Evolutionary conservation across 2,797 vertebrate genomes (phyloP).

Genomic region (Peromyscus nudipes): DNA sequence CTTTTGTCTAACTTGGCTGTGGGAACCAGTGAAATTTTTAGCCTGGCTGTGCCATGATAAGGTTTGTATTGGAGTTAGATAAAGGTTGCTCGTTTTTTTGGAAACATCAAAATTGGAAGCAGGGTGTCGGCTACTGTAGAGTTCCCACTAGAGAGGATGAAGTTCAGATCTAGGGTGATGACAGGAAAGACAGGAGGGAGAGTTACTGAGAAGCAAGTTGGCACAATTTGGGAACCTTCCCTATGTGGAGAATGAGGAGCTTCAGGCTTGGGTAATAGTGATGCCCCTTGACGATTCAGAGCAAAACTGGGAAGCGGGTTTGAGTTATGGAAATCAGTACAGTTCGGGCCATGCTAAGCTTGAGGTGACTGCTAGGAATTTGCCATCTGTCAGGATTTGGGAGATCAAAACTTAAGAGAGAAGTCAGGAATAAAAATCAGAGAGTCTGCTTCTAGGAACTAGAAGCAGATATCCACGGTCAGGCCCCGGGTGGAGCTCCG

Average conservation of each 20-base stretch:
- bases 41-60: not conserved
- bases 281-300: conserved; percentile 7
- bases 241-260: conserved; percentile 24
- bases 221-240: conserved; percentile 23
- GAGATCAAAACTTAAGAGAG: conserved; percentile 17
- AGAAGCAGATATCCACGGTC: too few species aligned
- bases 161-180: conserved; percentile 11
- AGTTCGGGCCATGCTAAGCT: conserved; percentile 7
- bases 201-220: conserved; percentile 40
- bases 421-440: too few species aligned
- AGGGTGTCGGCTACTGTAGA: not conserved
- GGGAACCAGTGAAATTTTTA: conserved; percentile 30
- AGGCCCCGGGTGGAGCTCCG: too few species aligned
- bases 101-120: not conserved
- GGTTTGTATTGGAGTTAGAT: not conserved
- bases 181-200: not conserved
- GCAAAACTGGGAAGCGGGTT: conserved; percentile 21
- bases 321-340: not conserved
- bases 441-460: too few species aligned
- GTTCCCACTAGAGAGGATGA: not conserved
- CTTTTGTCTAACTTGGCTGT: conserved; percentile 23
- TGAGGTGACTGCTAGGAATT: not conserved
- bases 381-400: not conserved
- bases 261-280: not conserved
- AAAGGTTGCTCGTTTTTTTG: conserved; percentile 24